Conservation (phyloP, 2,888 invertebrate species). For the Idaea biselata region DNA sequence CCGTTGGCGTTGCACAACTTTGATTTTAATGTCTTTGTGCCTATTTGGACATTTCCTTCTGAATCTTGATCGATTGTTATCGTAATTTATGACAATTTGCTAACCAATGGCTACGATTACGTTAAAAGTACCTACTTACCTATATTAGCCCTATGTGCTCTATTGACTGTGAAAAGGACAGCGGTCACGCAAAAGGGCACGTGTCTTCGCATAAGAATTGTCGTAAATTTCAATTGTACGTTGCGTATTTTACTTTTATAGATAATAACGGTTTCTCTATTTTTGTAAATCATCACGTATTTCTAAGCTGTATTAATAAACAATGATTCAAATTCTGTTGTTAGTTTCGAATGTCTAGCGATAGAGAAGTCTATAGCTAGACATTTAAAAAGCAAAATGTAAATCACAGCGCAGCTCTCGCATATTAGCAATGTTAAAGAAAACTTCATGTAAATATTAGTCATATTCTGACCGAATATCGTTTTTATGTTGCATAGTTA, state of each 20-base stretch:
- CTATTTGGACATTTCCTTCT: not conserved
- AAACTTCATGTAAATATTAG: too few species aligned
- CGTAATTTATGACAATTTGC: not conserved
- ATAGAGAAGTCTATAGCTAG: not conserved
- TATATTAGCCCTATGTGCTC: not conserved
- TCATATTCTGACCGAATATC: too few species aligned
- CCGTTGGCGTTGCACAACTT: constrained; percentile 44
- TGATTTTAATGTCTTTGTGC: constrained; percentile 3
- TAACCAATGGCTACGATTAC: not conserved
- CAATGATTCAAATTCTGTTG: not conserved
- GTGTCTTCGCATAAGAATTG: not conserved
- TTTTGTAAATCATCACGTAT: not conserved
- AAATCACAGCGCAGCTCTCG: not conserved
- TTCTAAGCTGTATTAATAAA: not conserved
- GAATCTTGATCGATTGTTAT: not conserved
- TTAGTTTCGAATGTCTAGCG: not conserved
- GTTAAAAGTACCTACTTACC: not conserved
- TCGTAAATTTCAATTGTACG: not conserved
- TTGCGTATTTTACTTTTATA: not conserved
- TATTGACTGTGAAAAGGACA: not conserved
- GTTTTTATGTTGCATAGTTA: too few species aligned
- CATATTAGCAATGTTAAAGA: too few species aligned
- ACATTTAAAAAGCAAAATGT: not conserved
- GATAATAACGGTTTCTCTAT: not conserved
- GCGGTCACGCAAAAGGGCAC: not conserved